Base-by-base conservation (phyloP, 2,797 vertebrate species). In the Cichlasoma orientale region DNA sequence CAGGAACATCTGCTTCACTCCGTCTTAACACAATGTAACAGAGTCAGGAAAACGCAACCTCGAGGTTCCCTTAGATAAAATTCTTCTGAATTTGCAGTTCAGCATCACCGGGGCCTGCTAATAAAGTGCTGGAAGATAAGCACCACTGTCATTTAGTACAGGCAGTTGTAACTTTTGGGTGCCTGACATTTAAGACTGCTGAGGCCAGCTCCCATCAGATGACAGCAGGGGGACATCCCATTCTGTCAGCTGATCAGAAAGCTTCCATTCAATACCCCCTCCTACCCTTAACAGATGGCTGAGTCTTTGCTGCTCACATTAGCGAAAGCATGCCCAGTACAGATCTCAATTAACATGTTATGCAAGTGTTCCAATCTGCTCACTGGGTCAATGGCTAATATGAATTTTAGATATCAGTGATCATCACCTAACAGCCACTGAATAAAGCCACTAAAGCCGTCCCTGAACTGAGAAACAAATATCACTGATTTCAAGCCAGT, bases 161-260 rank as follows among this genome's bases (percentile, higher is more conserved):
- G 59, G 59, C 33, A 21, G 73, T 13, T 56, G 63, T 75, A 71
- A 79, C 80, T 59, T 82, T 85, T 55, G 31, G 73, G 80, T 79
- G 86, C 44, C 69, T 92, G 92, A 93, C 90, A 90, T 93, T 92
- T 91, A 88, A 80, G 82, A 89, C 25, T 80, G 88, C 86, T 81
- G 79, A 89, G 80, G 56, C 77, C 80, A 78, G 76, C 69, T 82
- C 72, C 72, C 10, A 4, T 88, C 80, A 89, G 85, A 88, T 79
- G 89, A 92, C 91, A 82, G 84, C 75, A 56, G 75, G 74, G 84
- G 87, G 74, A 78, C 79, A 76, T 86, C 90, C 86, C 83, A 87
- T 83, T 74, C 88, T 71, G 90, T 94, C 92, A 93, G 86, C 90
- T 92, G 93, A 91, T 92, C 90, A 88, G 73, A 89, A 71, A 72